phyloP scores from a whole-genome alignment of 2,113 vertebrate genomes.

The Petaurus breviceps region DNA sequence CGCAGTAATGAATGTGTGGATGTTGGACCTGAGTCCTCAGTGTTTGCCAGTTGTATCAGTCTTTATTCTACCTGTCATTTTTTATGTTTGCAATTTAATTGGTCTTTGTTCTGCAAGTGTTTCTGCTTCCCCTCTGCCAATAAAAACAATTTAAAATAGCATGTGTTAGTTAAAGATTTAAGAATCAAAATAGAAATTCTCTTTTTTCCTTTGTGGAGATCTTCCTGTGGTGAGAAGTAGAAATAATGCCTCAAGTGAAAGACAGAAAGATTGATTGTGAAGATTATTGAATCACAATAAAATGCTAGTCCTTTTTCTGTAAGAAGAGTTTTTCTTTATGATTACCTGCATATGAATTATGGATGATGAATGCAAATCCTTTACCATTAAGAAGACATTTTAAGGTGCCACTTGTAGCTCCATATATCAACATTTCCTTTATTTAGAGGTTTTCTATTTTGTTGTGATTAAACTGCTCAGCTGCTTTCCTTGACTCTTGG shows the following conservation, averaged over 20 bases:
- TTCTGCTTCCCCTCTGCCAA: no score
- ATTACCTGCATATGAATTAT: conserved; percentile 6
- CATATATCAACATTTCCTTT: conserved; percentile 19
- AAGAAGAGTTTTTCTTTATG: not conserved
- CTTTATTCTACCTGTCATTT: not conserved
- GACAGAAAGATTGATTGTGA: no score
- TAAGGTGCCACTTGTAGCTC: conserved; percentile 25
- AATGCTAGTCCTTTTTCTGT: conserved; percentile 1
- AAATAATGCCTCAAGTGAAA: no score
- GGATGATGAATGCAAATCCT: conserved; percentile 1
- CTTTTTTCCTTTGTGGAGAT: not conserved
- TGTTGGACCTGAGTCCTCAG: conserved; percentile 25
- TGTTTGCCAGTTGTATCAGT: not conserved
- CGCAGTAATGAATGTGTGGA: not conserved
- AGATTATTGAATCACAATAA: conserved; percentile 12
- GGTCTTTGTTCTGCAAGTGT: not conserved
- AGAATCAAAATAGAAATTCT: not conserved
- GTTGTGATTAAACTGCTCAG: conserved; percentile 20
- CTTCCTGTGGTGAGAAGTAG: not conserved
- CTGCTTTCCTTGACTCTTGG: conserved; percentile 24
- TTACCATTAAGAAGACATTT: conserved; percentile 20
- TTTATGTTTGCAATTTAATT: conserved; percentile 25
- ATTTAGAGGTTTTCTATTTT: conserved; percentile 48
- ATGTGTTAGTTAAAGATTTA: not conserved
- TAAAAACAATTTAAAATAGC: no score